Evolutionary conservation across 2,888 invertebrate species (phyloP).

Genomic region (Drosophila putrida): DNA sequence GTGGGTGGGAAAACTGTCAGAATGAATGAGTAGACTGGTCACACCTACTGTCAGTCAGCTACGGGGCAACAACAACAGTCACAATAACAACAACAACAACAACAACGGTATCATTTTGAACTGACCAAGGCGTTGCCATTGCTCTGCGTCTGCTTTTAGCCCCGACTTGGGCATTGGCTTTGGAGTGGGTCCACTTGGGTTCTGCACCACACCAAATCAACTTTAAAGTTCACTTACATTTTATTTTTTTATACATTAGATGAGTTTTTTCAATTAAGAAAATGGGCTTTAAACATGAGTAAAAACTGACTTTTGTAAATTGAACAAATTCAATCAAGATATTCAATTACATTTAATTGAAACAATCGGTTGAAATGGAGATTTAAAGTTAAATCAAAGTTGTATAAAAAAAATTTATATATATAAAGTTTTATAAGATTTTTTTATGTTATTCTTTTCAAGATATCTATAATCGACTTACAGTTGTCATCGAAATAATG

Average conservation of each 20-base stretch:
- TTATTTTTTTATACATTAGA: slow-evolving; percentile 36
- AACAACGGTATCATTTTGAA: slow-evolving; percentile 58
- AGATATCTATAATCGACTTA: no score
- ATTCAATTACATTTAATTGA: not conserved
- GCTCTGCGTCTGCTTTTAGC: slow-evolving; percentile 29
- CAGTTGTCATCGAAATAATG: no score
- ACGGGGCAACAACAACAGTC: slow-evolving; percentile 38
- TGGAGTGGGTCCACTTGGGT: slow-evolving; percentile 13
- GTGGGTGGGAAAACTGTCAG: slow-evolving; percentile 84
- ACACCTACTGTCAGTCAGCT: slow-evolving; percentile 84
- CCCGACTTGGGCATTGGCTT: not conserved
- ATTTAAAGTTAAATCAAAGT: no score
- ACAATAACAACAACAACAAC: slow-evolving; percentile 14
- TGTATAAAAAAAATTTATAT: no score
- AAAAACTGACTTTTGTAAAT: slow-evolving; percentile 26
- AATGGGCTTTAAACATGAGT: slow-evolving; percentile 40
- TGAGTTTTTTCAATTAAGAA: slow-evolving; percentile 60
- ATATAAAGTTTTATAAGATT: no score
- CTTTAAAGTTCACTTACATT: slow-evolving; percentile 56
- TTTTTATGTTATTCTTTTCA: no score
- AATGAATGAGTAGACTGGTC: slow-evolving; percentile 84
- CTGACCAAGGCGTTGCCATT: slow-evolving; percentile 73
- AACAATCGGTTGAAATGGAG: not conserved
- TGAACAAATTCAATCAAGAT: slow-evolving; percentile 4
- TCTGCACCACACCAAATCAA: slow-evolving; percentile 28